Conservation (phyloP, 2,888 invertebrate genomes). For the Meteorus cinctellus region DNA sequence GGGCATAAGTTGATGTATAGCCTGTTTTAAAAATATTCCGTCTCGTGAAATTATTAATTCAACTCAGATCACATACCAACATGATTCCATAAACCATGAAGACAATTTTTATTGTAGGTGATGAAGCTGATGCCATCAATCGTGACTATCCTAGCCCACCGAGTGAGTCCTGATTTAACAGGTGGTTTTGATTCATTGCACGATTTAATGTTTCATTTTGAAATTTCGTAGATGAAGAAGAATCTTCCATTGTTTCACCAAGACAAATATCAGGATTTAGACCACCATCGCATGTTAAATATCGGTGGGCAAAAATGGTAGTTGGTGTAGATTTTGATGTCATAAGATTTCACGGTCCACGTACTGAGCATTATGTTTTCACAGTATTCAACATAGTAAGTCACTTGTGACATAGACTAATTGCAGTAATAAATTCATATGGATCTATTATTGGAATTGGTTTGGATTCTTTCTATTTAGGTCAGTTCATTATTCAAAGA, state of each 20-base stretch:
- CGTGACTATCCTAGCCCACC: background rate
- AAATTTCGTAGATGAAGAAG: background rate
- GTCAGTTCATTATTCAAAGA: slow-evolving; percentile 36
- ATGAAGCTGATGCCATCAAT: background rate
- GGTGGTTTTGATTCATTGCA: background rate
- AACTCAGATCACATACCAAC: background rate
- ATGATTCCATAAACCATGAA: background rate
- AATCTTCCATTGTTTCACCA: background rate
- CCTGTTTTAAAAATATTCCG: no score
- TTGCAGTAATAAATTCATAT: background rate
- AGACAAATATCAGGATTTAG: background rate
- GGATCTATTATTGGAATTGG: background rate
- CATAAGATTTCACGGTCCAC: slow-evolving; percentile 28
- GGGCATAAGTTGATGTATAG: no score
- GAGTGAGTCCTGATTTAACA: background rate
- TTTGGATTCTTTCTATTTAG: background rate
- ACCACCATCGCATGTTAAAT: background rate
- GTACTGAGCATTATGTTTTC: slow-evolving; percentile 31
- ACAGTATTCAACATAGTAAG: slow-evolving; percentile 38
- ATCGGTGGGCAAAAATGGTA: slow-evolving; percentile 30
- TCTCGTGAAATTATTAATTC: no score
- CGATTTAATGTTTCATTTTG: background rate
- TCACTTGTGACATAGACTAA: background rate
- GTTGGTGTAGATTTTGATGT: slow-evolving; percentile 38
- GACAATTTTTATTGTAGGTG: background rate